Evolutionary conservation across 2,888 invertebrate genomes (phyloP).

Genomic region (Prosopocoilus inquinatus): DNA sequence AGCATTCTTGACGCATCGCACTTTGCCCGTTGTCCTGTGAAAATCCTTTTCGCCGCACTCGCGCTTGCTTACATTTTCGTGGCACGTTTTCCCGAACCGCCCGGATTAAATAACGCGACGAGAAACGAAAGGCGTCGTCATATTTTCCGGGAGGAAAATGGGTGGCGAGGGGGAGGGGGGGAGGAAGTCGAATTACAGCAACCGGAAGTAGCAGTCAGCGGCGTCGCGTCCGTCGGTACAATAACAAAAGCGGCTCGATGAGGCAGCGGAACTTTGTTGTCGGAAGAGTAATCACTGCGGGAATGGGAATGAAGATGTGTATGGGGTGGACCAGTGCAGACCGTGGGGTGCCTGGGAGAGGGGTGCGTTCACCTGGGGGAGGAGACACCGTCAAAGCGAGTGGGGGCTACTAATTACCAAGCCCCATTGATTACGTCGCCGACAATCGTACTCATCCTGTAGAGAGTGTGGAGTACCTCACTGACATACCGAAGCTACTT

Average conservation of each 20-base stretch:
- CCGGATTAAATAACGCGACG: no score
- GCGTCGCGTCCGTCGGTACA: slow-evolving; percentile 31
- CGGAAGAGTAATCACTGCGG: slow-evolving; percentile 41
- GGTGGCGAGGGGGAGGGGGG: no score
- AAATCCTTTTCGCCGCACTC: slow-evolving; percentile 9
- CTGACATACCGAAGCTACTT: slow-evolving; percentile 21
- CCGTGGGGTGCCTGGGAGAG: slow-evolving; percentile 47
- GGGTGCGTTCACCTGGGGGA: slow-evolving; percentile 22
- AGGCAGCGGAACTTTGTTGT: slow-evolving; percentile 35
- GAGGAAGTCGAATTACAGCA: slow-evolving; percentile 9
- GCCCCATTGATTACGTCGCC: slow-evolving; percentile 20
- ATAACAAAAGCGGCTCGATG: slow-evolving; percentile 37
- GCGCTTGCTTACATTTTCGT: slow-evolving; percentile 8
- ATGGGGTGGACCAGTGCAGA: slow-evolving; percentile 38
- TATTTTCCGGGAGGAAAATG: no score
- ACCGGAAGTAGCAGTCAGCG: slow-evolving; percentile 22
- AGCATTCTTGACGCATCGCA: slow-evolving; percentile 31
- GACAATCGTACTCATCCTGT: slow-evolving; percentile 19
- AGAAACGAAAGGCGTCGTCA: no score
- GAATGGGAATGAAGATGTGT: slow-evolving; percentile 38
- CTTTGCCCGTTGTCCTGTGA: slow-evolving; percentile 7
- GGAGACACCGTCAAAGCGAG: slow-evolving; percentile 27
- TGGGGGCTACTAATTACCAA: slow-evolving; percentile 31
- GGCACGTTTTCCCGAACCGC: not conserved
- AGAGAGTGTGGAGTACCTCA: slow-evolving; percentile 16